A percentile compares a stretch with the other conserved stretches of the same genome.
Conservation (phyloP, 2,797 vertebrate genomes). For the Sebastes minor region DNA sequence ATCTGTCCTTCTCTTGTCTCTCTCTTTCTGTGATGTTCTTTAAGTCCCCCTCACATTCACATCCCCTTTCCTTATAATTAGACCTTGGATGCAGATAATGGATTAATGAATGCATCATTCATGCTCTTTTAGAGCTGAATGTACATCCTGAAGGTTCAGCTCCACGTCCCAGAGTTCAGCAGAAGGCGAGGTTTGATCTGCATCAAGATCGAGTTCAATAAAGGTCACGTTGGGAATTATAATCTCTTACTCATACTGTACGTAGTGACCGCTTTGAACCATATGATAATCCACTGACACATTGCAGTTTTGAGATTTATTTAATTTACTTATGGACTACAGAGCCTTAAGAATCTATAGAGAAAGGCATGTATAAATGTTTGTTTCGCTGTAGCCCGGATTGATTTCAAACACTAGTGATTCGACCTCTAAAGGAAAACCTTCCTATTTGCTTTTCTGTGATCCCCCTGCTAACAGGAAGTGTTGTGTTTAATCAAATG, state of each 20-base stretch:
- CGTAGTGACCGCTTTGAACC: not conserved
- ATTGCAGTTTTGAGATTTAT: not conserved
- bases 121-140: conserved; percentile 16
- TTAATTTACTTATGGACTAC: not conserved
- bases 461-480: not conserved
- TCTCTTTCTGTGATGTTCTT: not conserved
- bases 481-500: not conserved
- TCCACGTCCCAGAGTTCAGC: not conserved
- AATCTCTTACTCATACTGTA: not conserved
- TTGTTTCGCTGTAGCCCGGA: not conserved
- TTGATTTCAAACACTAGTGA: not conserved
- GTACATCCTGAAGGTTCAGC: not conserved
- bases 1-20: not conserved
- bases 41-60: not conserved
- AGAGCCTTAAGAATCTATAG: not conserved
- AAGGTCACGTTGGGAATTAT: conserved; percentile 3
- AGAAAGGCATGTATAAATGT: not conserved
- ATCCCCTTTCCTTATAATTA: not conserved
- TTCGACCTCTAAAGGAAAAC: not conserved
- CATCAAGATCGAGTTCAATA: not conserved
- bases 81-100: not conserved
- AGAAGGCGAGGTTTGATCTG: conserved; percentile 33
- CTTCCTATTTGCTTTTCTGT: not conserved
- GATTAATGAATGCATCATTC: conserved; percentile 36
- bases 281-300: not conserved